Base-by-base conservation (phyloP, 2,888 invertebrate genomes). In the Asteroscopus sphinx region DNA sequence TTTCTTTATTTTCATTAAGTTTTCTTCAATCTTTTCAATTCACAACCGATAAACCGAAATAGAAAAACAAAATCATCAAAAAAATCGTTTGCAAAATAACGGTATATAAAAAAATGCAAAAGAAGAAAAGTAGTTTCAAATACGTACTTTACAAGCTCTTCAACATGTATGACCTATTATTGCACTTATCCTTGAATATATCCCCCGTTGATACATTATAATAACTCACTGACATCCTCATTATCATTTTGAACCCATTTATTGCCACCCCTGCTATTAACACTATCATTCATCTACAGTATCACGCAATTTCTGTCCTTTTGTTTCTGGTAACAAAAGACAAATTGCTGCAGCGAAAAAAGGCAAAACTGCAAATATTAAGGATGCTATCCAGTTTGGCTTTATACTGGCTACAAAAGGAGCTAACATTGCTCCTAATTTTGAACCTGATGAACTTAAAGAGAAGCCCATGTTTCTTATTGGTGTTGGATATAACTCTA, bases 401-500 rank as follows among this genome's bases (percentile, higher is more conserved):
- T 72, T 76, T 6, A 85, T 49, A 58, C 72, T 83, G 0, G 82
- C 87, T 16, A 88, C 65, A 58, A 88, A 89, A 1, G 89, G 89
- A 0, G 89, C 84, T 1, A 84, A 33, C 78, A 86, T 87, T 0
- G 85, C 87, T 5, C 87, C 90, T 0, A 86, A 21, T 55, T 86
- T 87, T 0, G 83, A 79, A 16, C 84, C 87, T 35, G 78, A 74
- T 2, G 84, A 80, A 15, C 78, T 78, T 2, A 85, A 25, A 35
- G 88, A 83, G 9, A 81, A 82, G 0, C 83, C 86, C 88, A 88
- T 90, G 32, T 82, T 88, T 17, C 90, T 83, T 28, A 90, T 67
- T 9, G 83, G 74, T 0, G 90, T 90, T 3, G 90, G 89, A 58
- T 82, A 90, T n/a, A 89, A 54, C 52, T 90, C 90, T 6, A 84